Evolutionary conservation across 53 echinoderm and acorn worm species (phyloP).

Genomic region (Holothuria scabra): DNA sequence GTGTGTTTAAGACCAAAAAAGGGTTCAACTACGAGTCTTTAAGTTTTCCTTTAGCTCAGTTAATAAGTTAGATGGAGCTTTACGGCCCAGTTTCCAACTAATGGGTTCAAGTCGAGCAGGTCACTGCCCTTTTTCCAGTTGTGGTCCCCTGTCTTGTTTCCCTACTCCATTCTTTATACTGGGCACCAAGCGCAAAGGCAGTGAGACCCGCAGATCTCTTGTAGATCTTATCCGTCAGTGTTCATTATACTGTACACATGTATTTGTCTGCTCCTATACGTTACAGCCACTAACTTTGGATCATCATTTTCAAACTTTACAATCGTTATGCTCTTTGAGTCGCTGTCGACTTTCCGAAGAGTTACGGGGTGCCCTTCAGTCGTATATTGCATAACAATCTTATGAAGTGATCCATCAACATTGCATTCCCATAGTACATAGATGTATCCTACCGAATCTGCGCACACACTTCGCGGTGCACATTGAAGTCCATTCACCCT

Average conservation of each 20-base stretch:
- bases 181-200: too few species aligned
- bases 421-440: conserved; percentile 41
- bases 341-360: conserved; percentile 25
- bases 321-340: conserved; percentile 11
- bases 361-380: conserved; percentile 21
- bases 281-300: conserved; percentile 30
- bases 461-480: conserved; percentile 39
- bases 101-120: too few species aligned
- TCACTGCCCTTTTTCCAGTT: too few species aligned
- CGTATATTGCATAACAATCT: conserved; percentile 31
- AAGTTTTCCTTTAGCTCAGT: too few species aligned
- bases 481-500: conserved; percentile 12
- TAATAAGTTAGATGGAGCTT: too few species aligned
- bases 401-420: conserved; percentile 5
- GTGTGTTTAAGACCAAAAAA: too few species aligned
- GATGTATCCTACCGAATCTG: conserved; percentile 8
- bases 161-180: too few species aligned
- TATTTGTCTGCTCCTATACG: conserved; percentile 12
- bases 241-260: not conserved
- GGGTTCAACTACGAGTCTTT: too few species aligned
- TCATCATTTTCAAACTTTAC: not conserved
- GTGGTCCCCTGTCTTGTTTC: too few species aligned
- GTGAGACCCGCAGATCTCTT: too few species aligned
- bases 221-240: too few species aligned
- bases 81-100: too few species aligned